A percentile compares a stretch with the other conserved stretches of the same genome.
These are phyloP conservation scores for Gnatocerus cornutus DNA, from an alignment of 2,888 invertebrate genomes.

Conservation along the genomic window DNA sequence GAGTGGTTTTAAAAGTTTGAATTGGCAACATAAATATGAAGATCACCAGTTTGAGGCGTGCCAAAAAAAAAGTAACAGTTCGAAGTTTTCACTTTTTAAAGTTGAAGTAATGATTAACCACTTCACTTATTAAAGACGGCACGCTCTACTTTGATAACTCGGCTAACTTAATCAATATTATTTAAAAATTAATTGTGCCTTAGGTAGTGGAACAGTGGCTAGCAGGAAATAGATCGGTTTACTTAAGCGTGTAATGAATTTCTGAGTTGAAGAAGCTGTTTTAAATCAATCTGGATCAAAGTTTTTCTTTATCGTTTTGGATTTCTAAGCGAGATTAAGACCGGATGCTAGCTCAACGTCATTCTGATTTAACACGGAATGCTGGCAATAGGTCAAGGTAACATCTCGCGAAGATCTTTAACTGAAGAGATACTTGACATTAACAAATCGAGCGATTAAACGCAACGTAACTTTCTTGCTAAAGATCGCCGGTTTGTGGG, in stretches of 20 bases:
- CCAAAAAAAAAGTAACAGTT: background rate
- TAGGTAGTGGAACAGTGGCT: too few relatives aligned
- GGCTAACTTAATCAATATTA: background rate
- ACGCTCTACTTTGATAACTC: background rate
- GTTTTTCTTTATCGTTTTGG: too few relatives aligned
- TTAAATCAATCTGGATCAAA: too few relatives aligned
- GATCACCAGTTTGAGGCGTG: background rate
- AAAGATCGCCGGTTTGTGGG: too few relatives aligned
- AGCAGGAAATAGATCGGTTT: too few relatives aligned
- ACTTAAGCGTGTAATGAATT: too few relatives aligned
- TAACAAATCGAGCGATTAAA: background rate
- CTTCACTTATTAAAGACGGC: background rate
- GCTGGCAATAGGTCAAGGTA: slow-evolving; percentile 5
- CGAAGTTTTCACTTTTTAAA: background rate
- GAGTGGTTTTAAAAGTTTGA: background rate
- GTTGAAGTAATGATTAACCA: background rate
- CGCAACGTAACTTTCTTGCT: too few relatives aligned
- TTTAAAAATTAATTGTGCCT: background rate
- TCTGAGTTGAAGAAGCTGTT: too few relatives aligned
- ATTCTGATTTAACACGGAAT: background rate
- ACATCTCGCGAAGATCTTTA: background rate
- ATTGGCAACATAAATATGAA: background rate
- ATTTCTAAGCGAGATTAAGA: too few relatives aligned
- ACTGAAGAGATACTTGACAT: background rate
- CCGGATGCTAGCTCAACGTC: too few relatives aligned